These are phyloP conservation scores for Timandra comae DNA, from an alignment of 2,888 invertebrate species.

Conservation along the genomic window DNA sequence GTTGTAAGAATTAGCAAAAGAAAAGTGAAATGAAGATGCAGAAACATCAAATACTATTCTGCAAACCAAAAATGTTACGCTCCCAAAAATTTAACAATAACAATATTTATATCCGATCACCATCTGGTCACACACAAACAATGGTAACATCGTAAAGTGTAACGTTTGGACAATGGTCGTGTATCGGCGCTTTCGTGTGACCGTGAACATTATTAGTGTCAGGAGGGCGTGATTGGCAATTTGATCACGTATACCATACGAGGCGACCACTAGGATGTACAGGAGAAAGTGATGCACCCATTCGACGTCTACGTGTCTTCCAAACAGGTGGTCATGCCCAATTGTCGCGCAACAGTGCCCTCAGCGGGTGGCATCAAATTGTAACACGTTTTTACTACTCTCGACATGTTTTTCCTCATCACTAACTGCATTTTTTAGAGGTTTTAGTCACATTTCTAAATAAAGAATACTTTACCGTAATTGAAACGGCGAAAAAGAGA, in stretches of 20 bases:
- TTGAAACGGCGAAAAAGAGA: no score
- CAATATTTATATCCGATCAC: no score
- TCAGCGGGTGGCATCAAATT: slow-evolving; percentile 9
- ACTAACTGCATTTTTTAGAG: no score
- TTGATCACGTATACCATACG: slow-evolving; percentile 56
- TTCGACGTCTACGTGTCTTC: slow-evolving; percentile 9
- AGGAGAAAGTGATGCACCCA: slow-evolving; percentile 21
- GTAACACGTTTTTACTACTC: not conserved
- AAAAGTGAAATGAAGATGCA: no score
- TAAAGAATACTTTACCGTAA: no score
- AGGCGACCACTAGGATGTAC: slow-evolving; percentile 18
- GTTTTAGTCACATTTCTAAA: no score
- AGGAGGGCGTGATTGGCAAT: slow-evolving; percentile 49
- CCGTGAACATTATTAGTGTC: slow-evolving; percentile 52
- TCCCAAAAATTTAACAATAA: no score
- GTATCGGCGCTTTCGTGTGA: slow-evolving; percentile 43
- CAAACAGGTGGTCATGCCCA: slow-evolving; percentile 12
- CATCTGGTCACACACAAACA: slow-evolving; percentile 5
- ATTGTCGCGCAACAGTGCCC: slow-evolving; percentile 9
- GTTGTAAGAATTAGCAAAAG: no score
- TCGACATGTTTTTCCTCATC: no score
- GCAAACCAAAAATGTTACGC: no score
- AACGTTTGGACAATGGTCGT: slow-evolving; percentile 10
- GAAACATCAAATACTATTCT: no score
- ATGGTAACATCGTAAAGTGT: slow-evolving; percentile 16